Percentiles rank a stretch among this genome's conserved stretches.
Conservation (phyloP, 2,797 vertebrate genomes). For the Phoebastria nigripes region DNA sequence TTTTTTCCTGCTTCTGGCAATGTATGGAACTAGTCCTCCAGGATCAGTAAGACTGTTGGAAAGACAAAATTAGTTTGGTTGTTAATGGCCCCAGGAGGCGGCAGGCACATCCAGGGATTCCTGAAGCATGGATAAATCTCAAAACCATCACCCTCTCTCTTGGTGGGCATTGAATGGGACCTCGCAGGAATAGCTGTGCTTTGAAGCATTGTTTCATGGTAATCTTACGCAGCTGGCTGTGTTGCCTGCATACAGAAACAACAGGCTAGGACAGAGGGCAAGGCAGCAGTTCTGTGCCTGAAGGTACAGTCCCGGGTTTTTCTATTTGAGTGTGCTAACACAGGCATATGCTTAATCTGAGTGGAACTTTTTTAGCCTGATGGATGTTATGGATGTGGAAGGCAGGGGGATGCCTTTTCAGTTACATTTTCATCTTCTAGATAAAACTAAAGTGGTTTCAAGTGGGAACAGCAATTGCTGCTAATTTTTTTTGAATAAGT, state of each 20-base stretch:
- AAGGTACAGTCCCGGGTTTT: accelerated
- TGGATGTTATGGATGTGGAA: background rate
- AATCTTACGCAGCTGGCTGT: background rate
- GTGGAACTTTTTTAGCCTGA: background rate
- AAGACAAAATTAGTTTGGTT: background rate
- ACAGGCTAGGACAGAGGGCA: background rate
- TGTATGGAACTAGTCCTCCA: background rate
- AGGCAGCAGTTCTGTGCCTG: background rate
- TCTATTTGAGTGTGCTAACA: background rate
- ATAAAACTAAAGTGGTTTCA: background rate
- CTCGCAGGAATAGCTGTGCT: background rate
- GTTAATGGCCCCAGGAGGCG: background rate
- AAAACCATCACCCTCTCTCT: background rate
- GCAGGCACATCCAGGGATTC: background rate
- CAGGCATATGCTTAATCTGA: background rate
- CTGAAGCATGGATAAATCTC: background rate
- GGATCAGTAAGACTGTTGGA: background rate
- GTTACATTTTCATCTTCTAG: background rate
- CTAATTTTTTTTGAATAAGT: background rate
- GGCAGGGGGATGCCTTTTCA: background rate
- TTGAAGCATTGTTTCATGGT: background rate
- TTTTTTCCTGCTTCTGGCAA: background rate
- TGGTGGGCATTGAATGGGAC: background rate
- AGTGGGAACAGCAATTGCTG: background rate
- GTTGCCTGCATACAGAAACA: background rate